Base-by-base conservation (phyloP, 2,888 invertebrate genomes). In the Drosophila ochracea region DNA sequence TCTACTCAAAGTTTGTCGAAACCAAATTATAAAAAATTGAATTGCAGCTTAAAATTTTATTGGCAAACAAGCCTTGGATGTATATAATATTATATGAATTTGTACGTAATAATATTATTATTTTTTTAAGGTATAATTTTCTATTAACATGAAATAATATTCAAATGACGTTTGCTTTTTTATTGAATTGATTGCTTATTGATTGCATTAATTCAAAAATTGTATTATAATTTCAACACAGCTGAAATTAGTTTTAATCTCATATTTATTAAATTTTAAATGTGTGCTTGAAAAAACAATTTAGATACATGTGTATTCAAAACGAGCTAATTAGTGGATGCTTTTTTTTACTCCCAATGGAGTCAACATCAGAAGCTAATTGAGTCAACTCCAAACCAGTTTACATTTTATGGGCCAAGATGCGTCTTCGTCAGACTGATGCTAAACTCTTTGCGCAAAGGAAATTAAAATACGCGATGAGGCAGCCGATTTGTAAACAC, bases 391-490 rank as follows among this genome's bases (percentile, higher is more conserved):
- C 31, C 25, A 33, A 28, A 10, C 37, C 30, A 39, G n/a, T 59
- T 68, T 52, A 16, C n/a, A 28, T 53, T 63, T 75, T 52, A 61
- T 61, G 13, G 47, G 41, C 49, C 25, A 33, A 50, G 19, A 33
- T 55, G 59, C 53, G 57, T 39, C 30, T 37, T 58, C n/a, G 49
- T 35, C 9, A 4, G 21, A 30, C 28, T 39, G 25, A 7, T 49
- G 28, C 25, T 68, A 67, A 73, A 60, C 49, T 76, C 67, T 68
- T 57, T 59, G 28, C 19, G 52, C 33, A 49, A 54, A 59, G 63
- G 68, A 73, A 82, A 84, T 82, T 89, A 84, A 73, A 75, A 76
- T 54, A 57, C 57, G 54, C 61, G 43, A 58, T 39, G 52, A 69
- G 55, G 52, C 62, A n/a, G 55, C 49, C 71, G 66, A 73, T 83